Conservation (phyloP, 2,113 vertebrate genomes). For the Microcebus murinus region DNA sequence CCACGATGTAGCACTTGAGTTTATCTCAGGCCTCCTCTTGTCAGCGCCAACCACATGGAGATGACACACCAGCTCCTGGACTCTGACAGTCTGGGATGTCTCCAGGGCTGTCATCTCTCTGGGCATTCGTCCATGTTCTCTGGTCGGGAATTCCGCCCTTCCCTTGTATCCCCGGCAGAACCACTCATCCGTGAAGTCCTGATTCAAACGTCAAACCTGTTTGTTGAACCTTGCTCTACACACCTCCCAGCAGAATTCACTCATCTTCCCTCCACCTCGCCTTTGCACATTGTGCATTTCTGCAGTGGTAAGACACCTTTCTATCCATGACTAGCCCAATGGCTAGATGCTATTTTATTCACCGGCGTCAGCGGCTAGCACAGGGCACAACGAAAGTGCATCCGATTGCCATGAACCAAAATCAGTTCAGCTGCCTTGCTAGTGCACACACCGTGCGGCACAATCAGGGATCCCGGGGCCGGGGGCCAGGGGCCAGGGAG, state of each 20-base stretch:
- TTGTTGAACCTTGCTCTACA: background rate
- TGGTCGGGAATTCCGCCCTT: background rate
- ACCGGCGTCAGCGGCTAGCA: background rate
- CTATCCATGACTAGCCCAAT: background rate
- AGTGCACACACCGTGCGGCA: rapidly evolving
- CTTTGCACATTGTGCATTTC: background rate
- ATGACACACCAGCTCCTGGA: background rate
- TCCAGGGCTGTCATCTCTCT: background rate
- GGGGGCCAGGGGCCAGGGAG: background rate
- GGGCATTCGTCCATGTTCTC: background rate
- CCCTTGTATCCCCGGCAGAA: background rate
- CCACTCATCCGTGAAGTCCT: background rate
- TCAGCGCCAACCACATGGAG: background rate
- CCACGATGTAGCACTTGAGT: background rate
- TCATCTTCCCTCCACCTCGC: background rate
- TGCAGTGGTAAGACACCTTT: background rate
- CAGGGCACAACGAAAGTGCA: background rate
- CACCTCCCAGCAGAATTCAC: background rate
- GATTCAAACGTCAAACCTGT: background rate
- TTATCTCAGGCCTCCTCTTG: background rate
- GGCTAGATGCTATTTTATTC: background rate
- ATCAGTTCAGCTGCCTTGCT: background rate
- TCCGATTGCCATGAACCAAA: background rate
- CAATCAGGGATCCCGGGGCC: background rate
- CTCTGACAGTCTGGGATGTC: background rate